Evolutionary conservation across 2,797 vertebrate genomes (phyloP).

Genomic region (Coluber constrictor): DNA sequence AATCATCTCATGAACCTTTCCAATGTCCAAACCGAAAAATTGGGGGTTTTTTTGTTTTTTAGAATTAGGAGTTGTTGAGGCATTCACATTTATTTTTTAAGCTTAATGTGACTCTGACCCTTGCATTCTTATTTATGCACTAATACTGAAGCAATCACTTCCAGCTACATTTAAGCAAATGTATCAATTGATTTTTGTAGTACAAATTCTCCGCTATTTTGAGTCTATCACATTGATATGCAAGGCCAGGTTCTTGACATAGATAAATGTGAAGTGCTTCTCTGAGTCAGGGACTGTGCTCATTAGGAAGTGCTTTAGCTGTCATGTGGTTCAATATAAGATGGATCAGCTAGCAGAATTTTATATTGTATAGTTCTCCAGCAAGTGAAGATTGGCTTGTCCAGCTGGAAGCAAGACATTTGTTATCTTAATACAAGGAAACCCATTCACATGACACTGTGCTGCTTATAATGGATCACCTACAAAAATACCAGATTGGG

Average conservation of each 20-base stretch:
- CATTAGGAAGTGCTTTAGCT: constrained; percentile 19
- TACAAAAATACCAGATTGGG: not conserved
- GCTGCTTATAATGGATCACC: not conserved
- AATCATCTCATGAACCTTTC: not conserved
- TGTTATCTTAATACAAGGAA: not conserved
- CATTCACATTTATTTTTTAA: not conserved
- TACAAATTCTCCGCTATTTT: not conserved
- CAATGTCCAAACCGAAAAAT: not conserved
- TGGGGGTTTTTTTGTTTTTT: constrained; percentile 15
- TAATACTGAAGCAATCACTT: constrained; percentile 1
- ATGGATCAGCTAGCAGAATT: not conserved
- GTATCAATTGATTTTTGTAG: not conserved
- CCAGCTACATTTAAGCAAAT: not conserved
- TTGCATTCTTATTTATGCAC: not conserved
- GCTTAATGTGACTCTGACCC: not conserved
- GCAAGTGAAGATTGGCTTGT: not conserved
- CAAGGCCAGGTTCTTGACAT: constrained; percentile 13
- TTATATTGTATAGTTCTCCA: constrained; percentile 4
- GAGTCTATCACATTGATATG: not conserved
- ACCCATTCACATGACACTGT: not conserved
- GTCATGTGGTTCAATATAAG: constrained; percentile 12
- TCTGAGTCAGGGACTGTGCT: not conserved
- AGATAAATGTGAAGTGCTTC: constrained; percentile 10
- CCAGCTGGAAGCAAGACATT: not conserved
- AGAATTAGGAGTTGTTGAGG: not conserved